These are phyloP conservation scores for Acanthaster planci DNA, from an alignment of 35 echinoderm and acorn worm species.

Conservation along the genomic window DNA sequence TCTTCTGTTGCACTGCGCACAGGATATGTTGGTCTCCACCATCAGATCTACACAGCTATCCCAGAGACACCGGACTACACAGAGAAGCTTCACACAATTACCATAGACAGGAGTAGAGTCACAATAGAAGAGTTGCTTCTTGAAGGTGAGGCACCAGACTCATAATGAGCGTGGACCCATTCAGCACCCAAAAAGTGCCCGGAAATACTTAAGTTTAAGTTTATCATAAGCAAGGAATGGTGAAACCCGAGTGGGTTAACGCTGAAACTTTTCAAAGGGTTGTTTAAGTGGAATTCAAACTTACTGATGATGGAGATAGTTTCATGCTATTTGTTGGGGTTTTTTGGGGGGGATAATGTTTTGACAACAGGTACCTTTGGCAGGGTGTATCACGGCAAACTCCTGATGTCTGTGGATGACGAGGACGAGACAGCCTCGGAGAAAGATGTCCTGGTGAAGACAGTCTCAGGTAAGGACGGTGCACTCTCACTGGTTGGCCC, in stretches of 20 bases:
- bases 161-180: not conserved
- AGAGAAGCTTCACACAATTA: constrained; percentile 70
- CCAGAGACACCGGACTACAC: constrained; percentile 71
- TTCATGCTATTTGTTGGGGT: too few relatives aligned
- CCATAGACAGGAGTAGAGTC: constrained; percentile 74
- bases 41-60: constrained; percentile 53
- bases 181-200: too few relatives aligned
- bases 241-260: too few relatives aligned
- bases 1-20: not conserved
- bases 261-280: too few relatives aligned
- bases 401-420: constrained; percentile 50
- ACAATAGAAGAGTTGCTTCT: constrained; percentile 77
- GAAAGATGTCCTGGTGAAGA: constrained; percentile 87
- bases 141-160: constrained; percentile 68
- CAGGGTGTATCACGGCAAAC: constrained; percentile 77
- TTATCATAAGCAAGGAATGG: too few relatives aligned
- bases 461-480: constrained; percentile 74
- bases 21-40: constrained; percentile 70
- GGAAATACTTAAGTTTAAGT: too few relatives aligned
- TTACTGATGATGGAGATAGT: too few relatives aligned
- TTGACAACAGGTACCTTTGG: constrained; percentile 81
- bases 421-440: constrained; percentile 64
- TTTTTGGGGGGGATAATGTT: too few relatives aligned
- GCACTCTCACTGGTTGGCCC: too few relatives aligned
- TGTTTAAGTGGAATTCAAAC: too few relatives aligned